Base-by-base conservation (phyloP, 2,888 invertebrate genomes). In the Cartodere bifasciata region DNA sequence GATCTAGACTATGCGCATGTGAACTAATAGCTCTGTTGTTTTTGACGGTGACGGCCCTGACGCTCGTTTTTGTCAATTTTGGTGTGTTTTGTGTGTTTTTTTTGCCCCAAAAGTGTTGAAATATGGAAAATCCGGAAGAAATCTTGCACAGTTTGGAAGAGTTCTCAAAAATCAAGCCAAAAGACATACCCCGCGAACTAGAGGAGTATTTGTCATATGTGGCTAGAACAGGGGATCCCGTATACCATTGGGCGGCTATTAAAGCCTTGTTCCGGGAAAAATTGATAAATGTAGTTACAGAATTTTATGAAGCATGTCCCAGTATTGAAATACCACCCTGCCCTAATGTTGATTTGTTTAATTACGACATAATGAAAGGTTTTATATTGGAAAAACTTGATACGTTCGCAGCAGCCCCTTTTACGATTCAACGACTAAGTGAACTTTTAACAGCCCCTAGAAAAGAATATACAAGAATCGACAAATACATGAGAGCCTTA, bases 401-500 rank as follows among this genome's bases (percentile, higher is more conserved):
- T 49, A 72, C 79, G 1, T 88, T 88, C 55, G 72, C 73, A 22
- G 83, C 90, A 29, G 91, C 94, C 4, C 95, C 95, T 1, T 95
- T 95, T 53, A 95, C 95, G 11, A 82, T 95, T 41, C 95, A 95
- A 60, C 72, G 97, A 44, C 74, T 98, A 38, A 92, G 94, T 60
- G 97, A 98, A 60, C 67, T 98, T 15, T 64, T 98, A 2, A 85
- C 86, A 3, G 76, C 78, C 43, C 95, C 97, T 2, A 72, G 81
- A 13, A 88, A 87, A 55, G 92, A 97, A 55, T 98, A 98, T 60
- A 87, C 85, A 52, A 72, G 91, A 38, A 83, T 91, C 38, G 97
- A 95, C 56, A 97, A 97, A 59, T 97, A 85, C 56, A 85, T 98
- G 81, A 69, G 95, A 35, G 97, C 95, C 0, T 69, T 98, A 36